phyloP scores from a whole-genome alignment of 2,888 invertebrate species.

The Brachyopa scutellaris region DNA sequence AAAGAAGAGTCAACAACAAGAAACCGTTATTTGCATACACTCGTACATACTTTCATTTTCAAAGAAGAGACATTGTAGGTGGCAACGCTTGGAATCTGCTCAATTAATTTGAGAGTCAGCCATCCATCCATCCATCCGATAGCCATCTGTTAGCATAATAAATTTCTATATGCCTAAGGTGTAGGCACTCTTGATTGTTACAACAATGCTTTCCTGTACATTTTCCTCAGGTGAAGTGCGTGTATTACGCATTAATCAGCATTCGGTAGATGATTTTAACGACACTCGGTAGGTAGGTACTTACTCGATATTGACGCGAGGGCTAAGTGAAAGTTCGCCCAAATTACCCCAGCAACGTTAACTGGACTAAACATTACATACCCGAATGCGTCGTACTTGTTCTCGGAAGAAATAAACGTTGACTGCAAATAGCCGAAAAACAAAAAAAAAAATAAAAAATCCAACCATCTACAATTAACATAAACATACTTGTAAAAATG shows the following conservation, averaged over 20 bases:
- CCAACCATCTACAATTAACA: conserved; percentile 59
- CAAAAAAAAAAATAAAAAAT: too few relatives aligned
- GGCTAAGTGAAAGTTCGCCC: conserved; percentile 66
- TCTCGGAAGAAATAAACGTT: conserved; percentile 49
- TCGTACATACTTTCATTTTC: conserved; percentile 25
- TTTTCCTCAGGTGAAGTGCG: conserved; percentile 30
- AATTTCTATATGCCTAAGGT: neutral
- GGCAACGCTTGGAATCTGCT: conserved; percentile 11
- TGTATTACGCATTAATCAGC: conserved; percentile 38
- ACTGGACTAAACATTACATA: conserved; percentile 26
- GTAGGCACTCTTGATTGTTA: neutral
- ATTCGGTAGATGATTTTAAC: conserved; percentile 43
- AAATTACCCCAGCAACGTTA: conserved; percentile 46
- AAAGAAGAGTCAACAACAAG: neutral
- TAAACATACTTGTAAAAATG: conserved; percentile 58
- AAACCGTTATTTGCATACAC: neutral
- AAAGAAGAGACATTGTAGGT: neutral
- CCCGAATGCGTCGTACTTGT: neutral
- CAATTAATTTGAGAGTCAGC: conserved; percentile 24
- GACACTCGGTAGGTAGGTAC: conserved; percentile 8
- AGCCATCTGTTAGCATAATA: neutral
- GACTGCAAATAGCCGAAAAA: conserved; percentile 44
- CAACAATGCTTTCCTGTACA: conserved; percentile 10
- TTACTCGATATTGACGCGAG: conserved; percentile 22
- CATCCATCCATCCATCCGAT: conserved; percentile 8